Evolutionary conservation across 2,888 invertebrate species (phyloP).

Genomic region (Actias luna): DNA sequence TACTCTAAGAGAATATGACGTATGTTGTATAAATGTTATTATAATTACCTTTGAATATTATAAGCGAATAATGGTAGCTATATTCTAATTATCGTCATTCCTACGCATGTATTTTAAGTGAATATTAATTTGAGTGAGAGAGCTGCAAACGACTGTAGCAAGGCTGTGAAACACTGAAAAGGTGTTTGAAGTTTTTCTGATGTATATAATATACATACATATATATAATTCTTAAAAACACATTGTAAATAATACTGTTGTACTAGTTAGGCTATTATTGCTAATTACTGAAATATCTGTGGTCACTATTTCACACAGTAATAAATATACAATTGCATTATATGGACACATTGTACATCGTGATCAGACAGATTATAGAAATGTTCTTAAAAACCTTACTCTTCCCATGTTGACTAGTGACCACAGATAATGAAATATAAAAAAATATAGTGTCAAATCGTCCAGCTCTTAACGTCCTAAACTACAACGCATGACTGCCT

Average conservation of each 20-base stretch:
- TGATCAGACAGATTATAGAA: not conserved
- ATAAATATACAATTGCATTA: not conserved
- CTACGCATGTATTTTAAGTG: constrained; percentile 55
- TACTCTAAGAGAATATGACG: not conserved
- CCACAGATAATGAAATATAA: not conserved
- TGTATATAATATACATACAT: constrained; percentile 23
- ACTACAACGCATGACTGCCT: constrained; percentile 55
- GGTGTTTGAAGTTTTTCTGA: constrained; percentile 59
- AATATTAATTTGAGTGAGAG: constrained; percentile 51
- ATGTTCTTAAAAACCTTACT: not conserved
- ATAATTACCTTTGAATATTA: constrained; percentile 18
- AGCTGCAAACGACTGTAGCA: constrained; percentile 73
- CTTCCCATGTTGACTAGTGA: not conserved
- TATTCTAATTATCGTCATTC: constrained; percentile 65
- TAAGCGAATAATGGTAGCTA: constrained; percentile 49
- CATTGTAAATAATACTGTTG: constrained; percentile 10
- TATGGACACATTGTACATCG: not conserved
- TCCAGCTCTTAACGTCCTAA: constrained; percentile 66
- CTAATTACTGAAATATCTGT: constrained; percentile 27
- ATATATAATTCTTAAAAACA: no score
- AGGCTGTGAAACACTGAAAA: constrained; percentile 74
- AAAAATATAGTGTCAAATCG: constrained; percentile 51
- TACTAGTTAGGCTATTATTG: constrained; percentile 12
- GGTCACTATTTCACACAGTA: constrained; percentile 21
- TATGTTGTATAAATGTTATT: not conserved